phyloP scores from a whole-genome alignment of 2,113 vertebrate genomes.

The Tachuris rubrigastra region DNA sequence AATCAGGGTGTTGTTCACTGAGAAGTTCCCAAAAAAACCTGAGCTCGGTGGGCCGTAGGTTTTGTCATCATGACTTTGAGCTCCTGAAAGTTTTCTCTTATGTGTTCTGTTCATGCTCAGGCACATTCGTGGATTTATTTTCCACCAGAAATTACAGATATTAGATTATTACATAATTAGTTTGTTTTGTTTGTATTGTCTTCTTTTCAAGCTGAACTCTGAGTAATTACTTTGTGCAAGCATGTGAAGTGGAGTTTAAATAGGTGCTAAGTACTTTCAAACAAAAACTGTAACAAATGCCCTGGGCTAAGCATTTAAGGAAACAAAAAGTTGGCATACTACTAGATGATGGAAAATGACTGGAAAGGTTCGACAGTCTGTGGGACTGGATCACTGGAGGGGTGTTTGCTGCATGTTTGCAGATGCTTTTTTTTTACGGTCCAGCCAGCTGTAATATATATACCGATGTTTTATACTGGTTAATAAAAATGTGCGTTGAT shows the following conservation, averaged over 20 bases:
- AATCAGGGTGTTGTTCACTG: not conserved
- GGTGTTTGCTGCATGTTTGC: not conserved
- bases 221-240: not conserved
- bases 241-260: conserved; percentile 1
- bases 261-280: not conserved
- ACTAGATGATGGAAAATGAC: not conserved
- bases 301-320: not conserved
- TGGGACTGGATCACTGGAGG: not conserved
- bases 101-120: rapidly evolving
- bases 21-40: not conserved
- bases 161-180: not conserved
- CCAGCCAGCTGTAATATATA: not conserved
- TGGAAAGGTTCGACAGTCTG: not conserved
- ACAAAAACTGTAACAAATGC: not conserved
- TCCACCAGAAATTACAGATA: not conserved
- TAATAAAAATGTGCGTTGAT: not conserved
- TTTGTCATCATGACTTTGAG: not conserved
- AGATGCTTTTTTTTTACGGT: not conserved
- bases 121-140: not conserved
- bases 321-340: not conserved
- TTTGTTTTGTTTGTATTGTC: not conserved
- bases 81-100: not conserved
- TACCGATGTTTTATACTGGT: not conserved
- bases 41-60: rapidly evolving
- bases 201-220: not conserved